phyloP scores from a whole-genome alignment of 2,113 vertebrate species.

The Xenus cinereus region DNA sequence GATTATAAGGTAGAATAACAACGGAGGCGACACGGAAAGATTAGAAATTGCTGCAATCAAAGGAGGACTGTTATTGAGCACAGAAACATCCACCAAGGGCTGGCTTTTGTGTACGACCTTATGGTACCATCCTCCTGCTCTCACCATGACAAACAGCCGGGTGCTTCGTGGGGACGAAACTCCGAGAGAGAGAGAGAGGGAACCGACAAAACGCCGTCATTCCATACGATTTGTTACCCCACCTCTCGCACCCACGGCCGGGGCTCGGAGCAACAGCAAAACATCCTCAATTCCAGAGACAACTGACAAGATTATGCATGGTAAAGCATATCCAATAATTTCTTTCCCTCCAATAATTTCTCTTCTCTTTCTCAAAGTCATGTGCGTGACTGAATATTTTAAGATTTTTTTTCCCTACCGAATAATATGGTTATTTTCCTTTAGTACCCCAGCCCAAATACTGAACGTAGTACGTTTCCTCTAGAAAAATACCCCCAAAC shows the following conservation, averaged over 20 bases:
- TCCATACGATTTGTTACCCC: rapidly evolving
- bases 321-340: not conserved
- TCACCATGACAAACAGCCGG: not conserved
- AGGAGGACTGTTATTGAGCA: not conserved
- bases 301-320: not conserved
- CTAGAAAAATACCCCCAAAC: not conserved
- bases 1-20: not conserved
- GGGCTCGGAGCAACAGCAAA: not conserved
- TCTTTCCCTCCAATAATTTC: not conserved
- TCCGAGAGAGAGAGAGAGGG: not conserved
- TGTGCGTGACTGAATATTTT: rapidly evolving
- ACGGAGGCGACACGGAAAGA: not conserved
- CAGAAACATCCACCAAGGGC: not conserved
- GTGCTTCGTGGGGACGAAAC: not conserved
- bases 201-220: not conserved
- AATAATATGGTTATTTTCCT: not conserved
- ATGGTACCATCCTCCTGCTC: not conserved
- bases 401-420: not conserved
- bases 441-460: not conserved
- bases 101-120: not conserved
- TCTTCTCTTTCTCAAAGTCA: too few relatives aligned
- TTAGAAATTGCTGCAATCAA: not conserved
- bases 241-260: not conserved
- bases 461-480: not conserved
- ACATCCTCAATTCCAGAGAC: not conserved